Evolutionary conservation across 2,888 invertebrate genomes (phyloP).

Genomic region (Kryphioiulus occultus): DNA sequence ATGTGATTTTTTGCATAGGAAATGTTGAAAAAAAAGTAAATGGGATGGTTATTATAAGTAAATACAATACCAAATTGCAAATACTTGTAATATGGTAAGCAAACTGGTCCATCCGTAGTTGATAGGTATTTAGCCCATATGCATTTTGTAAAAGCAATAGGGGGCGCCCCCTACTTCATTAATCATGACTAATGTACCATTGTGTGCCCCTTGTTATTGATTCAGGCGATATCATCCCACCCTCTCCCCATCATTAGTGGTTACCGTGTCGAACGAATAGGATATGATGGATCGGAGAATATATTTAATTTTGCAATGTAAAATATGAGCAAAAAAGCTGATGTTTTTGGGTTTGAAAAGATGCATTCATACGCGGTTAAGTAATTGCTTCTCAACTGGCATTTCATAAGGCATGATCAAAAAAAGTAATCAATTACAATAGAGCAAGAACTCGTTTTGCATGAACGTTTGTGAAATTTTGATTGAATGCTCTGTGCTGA

Average conservation of each 20-base stretch:
- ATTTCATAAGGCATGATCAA: slow-evolving; percentile 2
- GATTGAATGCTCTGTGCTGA: slow-evolving; percentile 18
- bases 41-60: neutral
- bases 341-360: neutral
- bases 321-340: neutral
- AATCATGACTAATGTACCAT: slow-evolving; percentile 39
- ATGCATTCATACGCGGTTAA: slow-evolving; percentile 17
- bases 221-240: neutral
- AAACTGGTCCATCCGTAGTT: neutral
- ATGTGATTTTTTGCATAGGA: no score
- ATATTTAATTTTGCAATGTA: slow-evolving; percentile 22
- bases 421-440: slow-evolving; percentile 12
- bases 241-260: slow-evolving; percentile 31
- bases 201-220: slow-evolving; percentile 26
- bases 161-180: slow-evolving; percentile 5
- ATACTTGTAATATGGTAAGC: neutral
- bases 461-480: neutral
- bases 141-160: slow-evolving; percentile 39
- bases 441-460: neutral
- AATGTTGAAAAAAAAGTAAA: neutral
- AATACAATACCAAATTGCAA: neutral
- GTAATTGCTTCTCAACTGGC: slow-evolving; percentile 33
- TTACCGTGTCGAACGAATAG: slow-evolving; percentile 7
- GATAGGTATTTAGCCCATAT: slow-evolving; percentile 15
- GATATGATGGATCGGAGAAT: slow-evolving; percentile 30